A percentile compares a stretch with the other conserved stretches of the same genome.
Conservation (phyloP, 2,888 invertebrate genomes). For the Tinea pellionella region DNA sequence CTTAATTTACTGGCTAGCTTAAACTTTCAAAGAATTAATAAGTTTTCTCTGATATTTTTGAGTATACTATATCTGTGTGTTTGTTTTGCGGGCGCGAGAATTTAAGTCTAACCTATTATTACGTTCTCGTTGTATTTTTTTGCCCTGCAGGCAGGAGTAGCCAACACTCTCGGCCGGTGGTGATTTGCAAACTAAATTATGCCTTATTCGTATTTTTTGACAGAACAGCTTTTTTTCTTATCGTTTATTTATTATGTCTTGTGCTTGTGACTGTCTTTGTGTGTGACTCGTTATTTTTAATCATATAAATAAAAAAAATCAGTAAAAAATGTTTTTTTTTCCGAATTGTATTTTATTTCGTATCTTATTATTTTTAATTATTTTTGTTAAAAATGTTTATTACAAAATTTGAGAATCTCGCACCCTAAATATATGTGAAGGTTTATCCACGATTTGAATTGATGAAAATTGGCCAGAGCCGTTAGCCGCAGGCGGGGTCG, state of each 20-base stretch:
- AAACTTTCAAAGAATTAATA: neutral
- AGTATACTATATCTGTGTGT: slow-evolving; percentile 52
- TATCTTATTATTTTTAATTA: too few relatives aligned
- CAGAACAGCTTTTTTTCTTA: neutral
- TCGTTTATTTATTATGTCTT: neutral
- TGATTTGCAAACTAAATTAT: slow-evolving; percentile 11
- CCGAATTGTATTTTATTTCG: too few relatives aligned
- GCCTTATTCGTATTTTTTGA: neutral
- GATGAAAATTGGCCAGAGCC: slow-evolving; percentile 4
- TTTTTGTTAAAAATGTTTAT: too few relatives aligned
- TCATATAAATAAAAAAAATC: too few relatives aligned
- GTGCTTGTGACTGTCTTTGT: neutral
- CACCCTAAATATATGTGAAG: neutral
- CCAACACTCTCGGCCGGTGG: slow-evolving; percentile 30
- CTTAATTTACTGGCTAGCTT: too few relatives aligned
- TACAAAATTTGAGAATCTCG: too few relatives aligned
- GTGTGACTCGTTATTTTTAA: too few relatives aligned
- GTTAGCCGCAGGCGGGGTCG: slow-evolving; percentile 50
- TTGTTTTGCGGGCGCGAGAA: slow-evolving; percentile 67
- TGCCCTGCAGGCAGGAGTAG: slow-evolving; percentile 32
- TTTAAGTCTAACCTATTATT: slow-evolving; percentile 61
- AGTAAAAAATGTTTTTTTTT: too few relatives aligned
- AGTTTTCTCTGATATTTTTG: slow-evolving; percentile 31
- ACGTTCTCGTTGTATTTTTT: slow-evolving; percentile 60
- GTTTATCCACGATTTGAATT: slow-evolving; percentile 3